These are phyloP conservation scores for Drosophila littoralis DNA, from an alignment of 1,140 invertebrate species.

Conservation along the genomic window DNA sequence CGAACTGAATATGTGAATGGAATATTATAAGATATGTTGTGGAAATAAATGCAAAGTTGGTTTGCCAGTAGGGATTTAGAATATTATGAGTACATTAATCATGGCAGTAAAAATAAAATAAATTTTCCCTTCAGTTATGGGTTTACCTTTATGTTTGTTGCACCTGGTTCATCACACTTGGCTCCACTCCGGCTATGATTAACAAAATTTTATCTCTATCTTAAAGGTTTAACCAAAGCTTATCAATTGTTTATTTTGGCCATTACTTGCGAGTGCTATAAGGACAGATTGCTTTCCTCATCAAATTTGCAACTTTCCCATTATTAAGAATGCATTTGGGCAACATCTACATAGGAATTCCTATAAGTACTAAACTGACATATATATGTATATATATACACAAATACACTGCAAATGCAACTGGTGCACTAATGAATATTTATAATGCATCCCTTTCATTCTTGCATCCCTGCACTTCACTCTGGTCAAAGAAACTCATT, in stretches of 20 bases:
- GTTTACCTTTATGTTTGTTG: no score
- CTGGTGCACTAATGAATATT: slow-evolving; percentile 72
- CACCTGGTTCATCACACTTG: no score
- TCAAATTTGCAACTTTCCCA: not conserved
- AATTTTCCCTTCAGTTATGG: no score
- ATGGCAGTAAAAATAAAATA: no score
- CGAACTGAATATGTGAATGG: not conserved
- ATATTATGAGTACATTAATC: no score
- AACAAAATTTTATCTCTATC: no score
- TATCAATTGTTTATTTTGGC: not conserved
- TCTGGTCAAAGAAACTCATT: slow-evolving; percentile 53
- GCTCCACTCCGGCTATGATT: no score
- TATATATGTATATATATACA: slow-evolving; percentile 5
- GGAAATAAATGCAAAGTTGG: no score
- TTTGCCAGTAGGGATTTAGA: no score
- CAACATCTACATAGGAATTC: not conserved
- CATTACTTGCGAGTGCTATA: not conserved
- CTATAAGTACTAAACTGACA: slow-evolving; percentile 1
- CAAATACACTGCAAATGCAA: slow-evolving; percentile 31
- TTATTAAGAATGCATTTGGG: slow-evolving; percentile 2
- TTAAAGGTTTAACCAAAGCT: no score
- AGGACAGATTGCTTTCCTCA: not conserved
- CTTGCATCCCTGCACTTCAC: not conserved
- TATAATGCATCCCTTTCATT: slow-evolving; percentile 42
- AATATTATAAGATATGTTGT: no score